Evolutionary conservation across 2,113 vertebrate genomes (phyloP).

Genomic region (Paramisgurnus dabryanus): DNA sequence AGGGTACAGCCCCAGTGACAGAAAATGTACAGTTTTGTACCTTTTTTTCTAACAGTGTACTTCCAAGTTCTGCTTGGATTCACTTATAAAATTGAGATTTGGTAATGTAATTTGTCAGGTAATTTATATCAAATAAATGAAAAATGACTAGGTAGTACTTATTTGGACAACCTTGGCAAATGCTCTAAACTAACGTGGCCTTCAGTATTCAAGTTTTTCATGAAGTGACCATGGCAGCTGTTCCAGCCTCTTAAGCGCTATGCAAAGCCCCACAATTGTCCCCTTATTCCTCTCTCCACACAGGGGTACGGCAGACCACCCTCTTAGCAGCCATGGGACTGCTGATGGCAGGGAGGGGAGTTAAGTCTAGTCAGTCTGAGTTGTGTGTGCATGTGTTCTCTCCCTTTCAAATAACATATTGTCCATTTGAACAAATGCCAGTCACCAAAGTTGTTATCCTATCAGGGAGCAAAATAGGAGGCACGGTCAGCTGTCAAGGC

Average conservation of each 20-base stretch:
- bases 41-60: no score
- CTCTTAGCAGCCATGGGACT: conserved; percentile 43
- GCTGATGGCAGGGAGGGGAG: conserved; percentile 25
- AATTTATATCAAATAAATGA: no score
- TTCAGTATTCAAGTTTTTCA: conserved; percentile 52
- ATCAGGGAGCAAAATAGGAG: conserved; percentile 37
- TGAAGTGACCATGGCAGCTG: conserved; percentile 72
- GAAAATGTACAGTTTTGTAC: no score
- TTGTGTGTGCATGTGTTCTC: conserved; percentile 54
- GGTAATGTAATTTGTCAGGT: no score
- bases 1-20: no score
- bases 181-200: conserved; percentile 56
- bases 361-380: conserved; percentile 36
- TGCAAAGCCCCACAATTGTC: conserved; percentile 43
- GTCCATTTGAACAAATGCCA: conserved; percentile 43
- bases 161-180: conserved; percentile 37
- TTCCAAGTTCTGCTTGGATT: no score
- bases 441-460: conserved; percentile 49
- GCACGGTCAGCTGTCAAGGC: conserved; percentile 24
- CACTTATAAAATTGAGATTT: no score
- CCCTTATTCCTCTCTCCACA: conserved; percentile 36
- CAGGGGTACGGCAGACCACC: conserved; percentile 54
- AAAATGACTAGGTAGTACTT: not conserved
- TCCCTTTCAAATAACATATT: conserved; percentile 57
- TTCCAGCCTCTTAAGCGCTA: conserved; percentile 53